phyloP scores from a whole-genome alignment of 2,888 invertebrate genomes.

The Agrochola macilenta region DNA sequence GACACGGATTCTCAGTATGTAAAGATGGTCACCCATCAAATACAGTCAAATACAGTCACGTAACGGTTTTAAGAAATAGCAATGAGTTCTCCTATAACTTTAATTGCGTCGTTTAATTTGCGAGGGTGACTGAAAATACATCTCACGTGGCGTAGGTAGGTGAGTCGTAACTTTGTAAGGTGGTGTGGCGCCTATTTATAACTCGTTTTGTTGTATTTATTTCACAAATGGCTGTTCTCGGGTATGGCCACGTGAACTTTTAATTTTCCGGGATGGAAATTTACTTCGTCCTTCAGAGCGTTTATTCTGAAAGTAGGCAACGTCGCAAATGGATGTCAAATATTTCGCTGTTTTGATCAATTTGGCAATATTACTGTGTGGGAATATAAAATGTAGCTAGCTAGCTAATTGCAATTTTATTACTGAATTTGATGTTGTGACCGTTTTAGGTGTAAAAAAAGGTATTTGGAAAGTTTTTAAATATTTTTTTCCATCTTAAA shows the following conservation, averaged over 20 bases:
- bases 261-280: constrained; percentile 12
- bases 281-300: neutral
- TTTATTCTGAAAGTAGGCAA: too few relatives aligned
- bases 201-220: neutral
- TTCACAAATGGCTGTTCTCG: neutral
- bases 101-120: constrained; percentile 13
- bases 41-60: neutral
- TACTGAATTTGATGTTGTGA: too few relatives aligned
- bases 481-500: too few relatives aligned
- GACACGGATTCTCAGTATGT: too few relatives aligned
- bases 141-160: constrained; percentile 1
- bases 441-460: too few relatives aligned
- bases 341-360: too few relatives aligned
- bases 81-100: constrained; percentile 3
- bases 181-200: neutral
- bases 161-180: constrained; percentile 4
- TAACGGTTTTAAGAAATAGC: constrained; percentile 3
- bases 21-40: too few relatives aligned
- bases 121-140: constrained; percentile 3
- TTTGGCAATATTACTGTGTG: too few relatives aligned
- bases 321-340: too few relatives aligned
- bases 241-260: constrained; percentile 6
- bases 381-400: too few relatives aligned
- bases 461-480: too few relatives aligned
- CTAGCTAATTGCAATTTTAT: too few relatives aligned